Evolutionary conservation across 1,140 invertebrate genomes (phyloP).

Genomic region (Sipha flava): DNA sequence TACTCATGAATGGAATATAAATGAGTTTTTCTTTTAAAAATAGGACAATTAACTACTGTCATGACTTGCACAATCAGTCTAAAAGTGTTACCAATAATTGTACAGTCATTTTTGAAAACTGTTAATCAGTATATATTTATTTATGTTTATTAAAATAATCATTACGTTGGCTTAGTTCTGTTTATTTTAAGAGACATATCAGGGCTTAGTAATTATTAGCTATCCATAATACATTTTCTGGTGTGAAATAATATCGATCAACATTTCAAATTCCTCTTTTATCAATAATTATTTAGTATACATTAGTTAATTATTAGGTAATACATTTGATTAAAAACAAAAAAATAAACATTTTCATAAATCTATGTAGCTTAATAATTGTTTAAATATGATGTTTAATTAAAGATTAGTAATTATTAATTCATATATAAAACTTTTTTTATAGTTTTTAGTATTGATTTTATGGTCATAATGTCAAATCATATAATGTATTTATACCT

Average conservation of each 20-base stretch:
- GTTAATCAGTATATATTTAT: neutral
- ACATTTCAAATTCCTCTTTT: too few relatives aligned
- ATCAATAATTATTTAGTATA: too few relatives aligned
- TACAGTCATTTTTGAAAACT: slow-evolving; percentile 1
- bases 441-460: neutral
- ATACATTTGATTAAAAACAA: too few relatives aligned
- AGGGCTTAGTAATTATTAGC: neutral
- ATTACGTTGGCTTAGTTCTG: neutral
- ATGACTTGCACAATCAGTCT: slow-evolving; percentile 14
- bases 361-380: neutral
- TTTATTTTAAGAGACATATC: neutral
- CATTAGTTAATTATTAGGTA: too few relatives aligned
- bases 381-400: too few relatives aligned
- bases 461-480: neutral
- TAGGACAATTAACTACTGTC: neutral
- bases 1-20: neutral
- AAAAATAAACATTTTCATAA: neutral
- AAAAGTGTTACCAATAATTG: neutral
- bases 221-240: too few relatives aligned
- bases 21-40: neutral
- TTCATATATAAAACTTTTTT: neutral
- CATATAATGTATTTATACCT: neutral
- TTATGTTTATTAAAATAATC: neutral
- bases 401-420: neutral
- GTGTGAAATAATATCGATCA: too few relatives aligned